Conservation (phyloP, 1,140 invertebrate genomes). For the Acromyrmex heyeri region DNA sequence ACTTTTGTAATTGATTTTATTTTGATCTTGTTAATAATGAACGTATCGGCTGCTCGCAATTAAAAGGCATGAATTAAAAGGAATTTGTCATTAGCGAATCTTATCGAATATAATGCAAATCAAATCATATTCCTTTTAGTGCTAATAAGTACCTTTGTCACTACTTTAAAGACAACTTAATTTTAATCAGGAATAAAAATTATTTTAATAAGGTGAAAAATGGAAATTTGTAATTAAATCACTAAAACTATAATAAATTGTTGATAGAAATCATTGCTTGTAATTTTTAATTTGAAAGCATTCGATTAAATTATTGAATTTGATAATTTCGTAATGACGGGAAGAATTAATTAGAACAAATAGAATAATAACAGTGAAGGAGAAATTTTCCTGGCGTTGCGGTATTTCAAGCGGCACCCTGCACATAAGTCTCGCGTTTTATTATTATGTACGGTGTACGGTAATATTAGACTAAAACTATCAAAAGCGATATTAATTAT, state of each 20-base stretch:
- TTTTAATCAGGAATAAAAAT: too few relatives aligned
- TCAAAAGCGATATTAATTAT: constrained; percentile 36
- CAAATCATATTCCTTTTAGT: not conserved
- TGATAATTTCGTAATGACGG: not conserved
- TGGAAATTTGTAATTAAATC: not conserved
- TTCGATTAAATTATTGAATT: not conserved
- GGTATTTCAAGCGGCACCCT: not conserved
- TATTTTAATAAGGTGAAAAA: not conserved
- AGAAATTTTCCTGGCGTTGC: not conserved
- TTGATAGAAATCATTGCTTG: not conserved
- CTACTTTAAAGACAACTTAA: too few relatives aligned
- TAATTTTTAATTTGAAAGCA: not conserved
- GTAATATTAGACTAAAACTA: constrained; percentile 44
- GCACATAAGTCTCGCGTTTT: constrained; percentile 31
- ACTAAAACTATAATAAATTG: not conserved
- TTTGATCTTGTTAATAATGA: not conserved
- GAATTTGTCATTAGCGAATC: not conserved
- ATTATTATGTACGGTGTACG: constrained; percentile 38
- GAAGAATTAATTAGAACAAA: not conserved
- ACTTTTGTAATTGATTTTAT: not conserved
- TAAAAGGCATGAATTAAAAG: not conserved
- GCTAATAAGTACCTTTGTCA: not conserved
- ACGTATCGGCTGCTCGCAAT: not conserved
- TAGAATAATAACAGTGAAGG: not conserved
- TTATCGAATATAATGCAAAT: not conserved